phyloP scores from a whole-genome alignment of 2,113 vertebrate species.

The Girardinichthys multiradiatus region DNA sequence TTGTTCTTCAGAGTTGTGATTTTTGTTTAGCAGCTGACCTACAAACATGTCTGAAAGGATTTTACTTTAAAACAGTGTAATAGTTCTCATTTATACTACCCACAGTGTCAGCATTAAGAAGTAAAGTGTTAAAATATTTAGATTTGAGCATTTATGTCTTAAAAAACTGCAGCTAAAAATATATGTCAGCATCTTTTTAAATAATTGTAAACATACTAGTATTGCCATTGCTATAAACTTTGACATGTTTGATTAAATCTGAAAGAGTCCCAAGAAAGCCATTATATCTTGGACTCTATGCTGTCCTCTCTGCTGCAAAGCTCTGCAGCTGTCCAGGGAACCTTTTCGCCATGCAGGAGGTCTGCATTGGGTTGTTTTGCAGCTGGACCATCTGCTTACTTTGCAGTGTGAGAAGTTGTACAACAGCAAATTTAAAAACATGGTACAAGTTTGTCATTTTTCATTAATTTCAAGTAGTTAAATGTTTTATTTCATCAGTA shows the following conservation, averaged over 20 bases:
- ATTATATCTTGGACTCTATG: not conserved
- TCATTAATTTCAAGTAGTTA: conserved; percentile 7
- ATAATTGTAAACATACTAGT: not conserved
- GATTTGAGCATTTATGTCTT: not conserved
- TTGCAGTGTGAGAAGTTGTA: conserved; percentile 4
- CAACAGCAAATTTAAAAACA: conserved; percentile 44
- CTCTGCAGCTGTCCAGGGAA: conserved; percentile 21
- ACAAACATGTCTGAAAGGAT: not conserved
- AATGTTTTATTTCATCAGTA: conserved; percentile 55
- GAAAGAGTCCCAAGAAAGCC: conserved; percentile 8
- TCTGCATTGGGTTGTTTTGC: conserved; percentile 19
- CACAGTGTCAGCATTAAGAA: not conserved
- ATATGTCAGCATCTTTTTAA: not conserved
- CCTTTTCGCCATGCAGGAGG: conserved; percentile 2
- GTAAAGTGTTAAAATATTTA: not conserved
- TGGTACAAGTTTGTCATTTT: conserved; percentile 21
- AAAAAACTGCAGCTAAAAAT: not conserved
- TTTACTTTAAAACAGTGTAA: not conserved
- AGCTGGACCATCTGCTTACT: conserved; percentile 34
- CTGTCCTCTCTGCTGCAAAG: not conserved
- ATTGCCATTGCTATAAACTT: conserved; percentile 6
- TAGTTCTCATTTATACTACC: not conserved
- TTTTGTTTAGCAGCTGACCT: not conserved
- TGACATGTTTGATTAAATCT: conserved; percentile 14
- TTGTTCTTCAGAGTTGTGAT: not conserved